Evolutionary conservation across 2,113 vertebrate species (phyloP).

Genomic region (Isurus oxyrinchus): DNA sequence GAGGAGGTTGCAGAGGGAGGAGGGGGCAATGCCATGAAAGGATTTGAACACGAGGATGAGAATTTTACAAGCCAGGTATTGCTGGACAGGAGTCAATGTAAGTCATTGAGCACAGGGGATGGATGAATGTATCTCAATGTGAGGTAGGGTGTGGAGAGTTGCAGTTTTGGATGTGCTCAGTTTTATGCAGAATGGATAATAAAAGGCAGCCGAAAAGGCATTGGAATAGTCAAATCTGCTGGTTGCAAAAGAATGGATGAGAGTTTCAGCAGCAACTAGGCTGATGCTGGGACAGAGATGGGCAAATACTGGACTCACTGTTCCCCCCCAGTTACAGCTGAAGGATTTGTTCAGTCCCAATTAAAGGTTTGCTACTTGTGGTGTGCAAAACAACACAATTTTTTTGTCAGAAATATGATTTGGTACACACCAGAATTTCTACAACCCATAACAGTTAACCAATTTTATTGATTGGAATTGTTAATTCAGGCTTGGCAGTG

Average conservation of each 20-base stretch:
- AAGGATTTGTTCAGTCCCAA: too few relatives aligned
- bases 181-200: not conserved
- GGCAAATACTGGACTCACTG: not conserved
- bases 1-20: not conserved
- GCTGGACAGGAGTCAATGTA: not conserved
- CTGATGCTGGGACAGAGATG: not conserved
- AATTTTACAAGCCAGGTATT: not conserved
- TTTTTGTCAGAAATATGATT: not conserved
- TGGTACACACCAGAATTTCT: not conserved
- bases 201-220: not conserved
- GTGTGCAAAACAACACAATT: not conserved
- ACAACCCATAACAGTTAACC: not conserved
- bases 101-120: not conserved
- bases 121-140: not conserved
- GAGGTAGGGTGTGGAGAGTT: not conserved
- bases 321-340: not conserved
- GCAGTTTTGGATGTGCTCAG: not conserved
- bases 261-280: not conserved
- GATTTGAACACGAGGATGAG: not conserved
- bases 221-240: not conserved
- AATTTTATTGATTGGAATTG: slow-evolving; percentile 4
- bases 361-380: not conserved
- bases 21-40: not conserved
- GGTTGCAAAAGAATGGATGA: not conserved
- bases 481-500: not conserved